Conservation (phyloP, 2,797 vertebrate species). For the Geotria australis region DNA sequence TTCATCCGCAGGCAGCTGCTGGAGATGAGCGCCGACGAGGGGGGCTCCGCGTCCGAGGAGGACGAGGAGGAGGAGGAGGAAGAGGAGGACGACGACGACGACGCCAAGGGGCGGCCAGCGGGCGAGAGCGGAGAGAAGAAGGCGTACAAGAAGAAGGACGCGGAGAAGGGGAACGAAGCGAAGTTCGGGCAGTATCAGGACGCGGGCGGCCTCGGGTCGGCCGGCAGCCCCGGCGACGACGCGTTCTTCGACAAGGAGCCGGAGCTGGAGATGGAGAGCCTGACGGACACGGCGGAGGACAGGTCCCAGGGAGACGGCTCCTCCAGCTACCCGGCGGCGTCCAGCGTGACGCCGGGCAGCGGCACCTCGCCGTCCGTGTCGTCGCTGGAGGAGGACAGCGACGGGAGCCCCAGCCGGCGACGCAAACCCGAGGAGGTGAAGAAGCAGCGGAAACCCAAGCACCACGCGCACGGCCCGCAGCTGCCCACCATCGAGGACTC, state of each 20-base stretch:
- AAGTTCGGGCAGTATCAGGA: not conserved
- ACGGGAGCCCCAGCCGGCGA: constrained; percentile 87
- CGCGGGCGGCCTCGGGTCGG: not conserved
- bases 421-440: constrained; percentile 85
- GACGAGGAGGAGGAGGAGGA: constrained; percentile 49
- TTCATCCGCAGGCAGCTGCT: constrained; percentile 89
- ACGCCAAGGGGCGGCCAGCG: constrained; percentile 12
- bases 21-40: constrained; percentile 97
- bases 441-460: constrained; percentile 85
- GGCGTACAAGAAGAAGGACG: constrained; percentile 31
- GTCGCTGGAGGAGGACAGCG: constrained; percentile 90
- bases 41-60: constrained; percentile 26
- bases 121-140: constrained; percentile 28
- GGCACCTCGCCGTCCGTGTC: constrained; percentile 82
- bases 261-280: constrained; percentile 93
- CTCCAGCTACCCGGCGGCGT: constrained; percentile 72
- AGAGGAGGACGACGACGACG: constrained; percentile 29
- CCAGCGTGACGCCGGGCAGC: constrained; percentile 69
- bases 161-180: constrained; percentile 20
- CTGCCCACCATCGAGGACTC: constrained; percentile 96
- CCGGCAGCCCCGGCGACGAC: constrained; percentile 39
- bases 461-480: constrained; percentile 76
- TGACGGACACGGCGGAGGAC: constrained; percentile 86
- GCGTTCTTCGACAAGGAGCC: constrained; percentile 60
- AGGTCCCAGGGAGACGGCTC: constrained; percentile 83